These are phyloP conservation scores for Xestoiulus laeticollis DNA, from an alignment of 2,888 invertebrate genomes.

Conservation along the genomic window DNA sequence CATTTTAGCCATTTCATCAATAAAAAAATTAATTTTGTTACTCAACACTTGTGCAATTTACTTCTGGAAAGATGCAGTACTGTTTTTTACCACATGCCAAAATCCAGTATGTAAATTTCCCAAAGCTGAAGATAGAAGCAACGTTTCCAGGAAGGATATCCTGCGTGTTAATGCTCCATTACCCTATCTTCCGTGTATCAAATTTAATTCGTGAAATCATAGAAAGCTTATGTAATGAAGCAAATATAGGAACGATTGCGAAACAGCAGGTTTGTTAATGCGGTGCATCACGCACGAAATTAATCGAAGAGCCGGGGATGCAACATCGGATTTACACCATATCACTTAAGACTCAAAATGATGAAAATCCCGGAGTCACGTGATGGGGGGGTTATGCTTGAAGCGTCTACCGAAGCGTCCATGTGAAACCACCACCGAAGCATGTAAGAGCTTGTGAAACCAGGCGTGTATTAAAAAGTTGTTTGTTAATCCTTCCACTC, in stretches of 20 bases:
- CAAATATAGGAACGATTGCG: neutral
- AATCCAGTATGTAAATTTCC: neutral
- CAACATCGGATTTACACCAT: neutral
- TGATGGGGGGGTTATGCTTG: neutral
- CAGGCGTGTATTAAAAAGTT: constrained; percentile 6
- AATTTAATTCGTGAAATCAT: neutral
- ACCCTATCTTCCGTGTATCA: constrained; percentile 34
- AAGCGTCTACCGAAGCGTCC: constrained; percentile 1
- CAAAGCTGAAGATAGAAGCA: neutral
- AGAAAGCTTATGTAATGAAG: neutral
- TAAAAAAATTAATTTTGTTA: too few species aligned
- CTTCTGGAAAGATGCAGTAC: too few species aligned
- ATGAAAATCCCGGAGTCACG: neutral
- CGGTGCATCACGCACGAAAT: neutral
- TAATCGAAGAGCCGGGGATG: neutral
- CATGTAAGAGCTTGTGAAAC: constrained; percentile 28
- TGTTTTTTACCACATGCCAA: too few species aligned
- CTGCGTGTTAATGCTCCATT: constrained; percentile 8
- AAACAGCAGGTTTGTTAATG: neutral
- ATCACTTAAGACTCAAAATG: neutral
- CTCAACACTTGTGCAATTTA: too few species aligned
- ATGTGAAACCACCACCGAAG: constrained; percentile 35
- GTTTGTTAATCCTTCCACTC: neutral
- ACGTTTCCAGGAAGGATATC: neutral
- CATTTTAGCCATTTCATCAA: too few species aligned